These are phyloP conservation scores for Coracopsis vasa DNA, from an alignment of 2,113 vertebrate species.

Conservation along the genomic window DNA sequence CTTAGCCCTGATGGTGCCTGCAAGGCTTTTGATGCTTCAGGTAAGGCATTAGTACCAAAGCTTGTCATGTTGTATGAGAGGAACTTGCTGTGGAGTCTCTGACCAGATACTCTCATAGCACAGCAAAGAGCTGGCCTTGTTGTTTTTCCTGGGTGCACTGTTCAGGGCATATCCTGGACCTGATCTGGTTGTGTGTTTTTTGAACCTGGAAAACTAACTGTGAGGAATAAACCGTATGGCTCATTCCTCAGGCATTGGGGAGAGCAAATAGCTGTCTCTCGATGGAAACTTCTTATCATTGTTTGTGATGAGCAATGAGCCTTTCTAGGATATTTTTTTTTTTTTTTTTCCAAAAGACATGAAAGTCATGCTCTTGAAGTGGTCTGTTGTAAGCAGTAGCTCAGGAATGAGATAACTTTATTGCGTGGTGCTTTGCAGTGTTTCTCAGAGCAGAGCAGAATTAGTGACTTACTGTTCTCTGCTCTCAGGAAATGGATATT, in stretches of 20 bases:
- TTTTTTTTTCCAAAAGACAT: neutral
- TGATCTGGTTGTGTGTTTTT: neutral
- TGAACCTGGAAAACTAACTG: neutral
- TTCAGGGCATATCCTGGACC: neutral
- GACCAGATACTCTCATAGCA: neutral
- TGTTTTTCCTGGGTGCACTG: neutral
- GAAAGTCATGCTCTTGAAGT: neutral
- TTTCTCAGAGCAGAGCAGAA: neutral
- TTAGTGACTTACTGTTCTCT: neutral
- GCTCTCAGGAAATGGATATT: slow-evolving; percentile 88
- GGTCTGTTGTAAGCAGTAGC: neutral
- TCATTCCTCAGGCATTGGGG: neutral
- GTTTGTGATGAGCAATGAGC: neutral
- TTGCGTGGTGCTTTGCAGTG: neutral
- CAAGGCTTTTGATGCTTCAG: slow-evolving; percentile 88
- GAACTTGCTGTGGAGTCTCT: neutral
- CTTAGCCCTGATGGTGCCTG: slow-evolving; percentile 89
- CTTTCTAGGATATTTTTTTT: neutral
- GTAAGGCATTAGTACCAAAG: slow-evolving; percentile 65
- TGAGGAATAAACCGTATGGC: neutral
- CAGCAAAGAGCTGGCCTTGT: neutral
- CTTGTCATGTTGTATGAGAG: neutral
- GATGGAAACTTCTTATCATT: neutral
- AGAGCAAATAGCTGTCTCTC: neutral
- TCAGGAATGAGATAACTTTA: neutral